A percentile compares a stretch with the other conserved stretches of the same genome.
phyloP scores from a whole-genome alignment of 2,797 vertebrate genomes.

The Anguilla obscura region DNA sequence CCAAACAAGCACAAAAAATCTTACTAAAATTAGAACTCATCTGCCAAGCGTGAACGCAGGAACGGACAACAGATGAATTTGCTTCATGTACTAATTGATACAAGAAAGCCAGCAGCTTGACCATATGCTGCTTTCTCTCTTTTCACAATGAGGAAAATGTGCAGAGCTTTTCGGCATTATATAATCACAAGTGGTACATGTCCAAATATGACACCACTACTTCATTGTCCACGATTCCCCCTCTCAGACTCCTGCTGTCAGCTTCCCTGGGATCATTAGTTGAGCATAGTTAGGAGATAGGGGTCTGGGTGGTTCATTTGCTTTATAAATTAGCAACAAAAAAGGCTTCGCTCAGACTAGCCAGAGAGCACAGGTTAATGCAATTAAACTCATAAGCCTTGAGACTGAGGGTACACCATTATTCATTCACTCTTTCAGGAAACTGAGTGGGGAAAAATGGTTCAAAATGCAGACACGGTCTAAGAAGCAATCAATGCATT shows the following conservation, averaged over 20 bases:
- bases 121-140: conserved; percentile 27
- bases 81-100: conserved; percentile 31
- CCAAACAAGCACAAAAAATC: background rate
- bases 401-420: conserved; percentile 70
- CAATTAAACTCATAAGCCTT: conserved; percentile 76
- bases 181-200: conserved; percentile 20
- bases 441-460: conserved; percentile 10
- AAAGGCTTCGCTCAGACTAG: conserved; percentile 65
- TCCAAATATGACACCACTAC: background rate
- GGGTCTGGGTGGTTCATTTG: background rate
- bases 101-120: conserved; percentile 33
- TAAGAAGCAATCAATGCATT: conserved; percentile 22
- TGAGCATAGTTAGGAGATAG: conserved; percentile 10
- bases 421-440: conserved; percentile 55
- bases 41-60: background rate
- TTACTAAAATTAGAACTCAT: conserved; percentile 26
- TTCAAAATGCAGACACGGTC: conserved; percentile 11
- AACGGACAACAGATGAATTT: conserved; percentile 27
- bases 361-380: conserved; percentile 72
- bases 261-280: conserved; percentile 5
- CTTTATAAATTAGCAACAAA: conserved; percentile 39
- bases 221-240: background rate
- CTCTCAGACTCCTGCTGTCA: background rate
- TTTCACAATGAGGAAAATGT: conserved; percentile 16
- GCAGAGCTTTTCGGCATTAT: background rate